These are phyloP conservation scores for Notiomystis cincta DNA, from an alignment of 2,113 vertebrate genomes.

Conservation along the genomic window DNA sequence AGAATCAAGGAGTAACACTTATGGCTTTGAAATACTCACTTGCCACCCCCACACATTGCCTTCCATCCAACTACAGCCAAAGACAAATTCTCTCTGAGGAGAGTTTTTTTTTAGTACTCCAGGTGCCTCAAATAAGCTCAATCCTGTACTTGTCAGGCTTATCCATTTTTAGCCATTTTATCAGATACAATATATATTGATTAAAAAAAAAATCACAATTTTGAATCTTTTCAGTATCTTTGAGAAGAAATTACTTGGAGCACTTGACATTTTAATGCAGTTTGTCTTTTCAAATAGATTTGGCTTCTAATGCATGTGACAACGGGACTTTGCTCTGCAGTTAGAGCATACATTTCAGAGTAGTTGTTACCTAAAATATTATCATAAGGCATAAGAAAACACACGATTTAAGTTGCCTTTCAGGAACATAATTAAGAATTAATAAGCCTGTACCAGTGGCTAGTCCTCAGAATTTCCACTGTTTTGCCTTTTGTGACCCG, in stretches of 20 bases:
- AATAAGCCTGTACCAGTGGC: conserved; percentile 82
- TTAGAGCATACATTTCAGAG: conserved; percentile 78
- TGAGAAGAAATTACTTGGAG: conserved; percentile 66
- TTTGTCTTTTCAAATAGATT: conserved; percentile 79
- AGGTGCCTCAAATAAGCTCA: not conserved
- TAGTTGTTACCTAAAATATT: conserved; percentile 85
- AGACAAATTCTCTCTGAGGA: not conserved
- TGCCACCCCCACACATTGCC: not conserved
- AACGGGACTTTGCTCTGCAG: conserved; percentile 75
- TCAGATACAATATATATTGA: conserved; percentile 17
- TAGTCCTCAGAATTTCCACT: conserved; percentile 82
- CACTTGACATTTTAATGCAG: conserved; percentile 73
- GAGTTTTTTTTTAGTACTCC: not conserved
- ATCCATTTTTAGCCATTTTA: conserved; percentile 1
- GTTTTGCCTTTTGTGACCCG: conserved; percentile 87
- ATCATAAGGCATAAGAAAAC: conserved; percentile 82
- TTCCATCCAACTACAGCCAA: not conserved
- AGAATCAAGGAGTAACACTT: conserved; percentile 14
- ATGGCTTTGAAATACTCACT: not conserved
- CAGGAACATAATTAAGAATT: conserved; percentile 88
- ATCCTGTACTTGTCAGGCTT: not conserved
- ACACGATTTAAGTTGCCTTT: conserved; percentile 85
- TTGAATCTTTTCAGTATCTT: conserved; percentile 69
- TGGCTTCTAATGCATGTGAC: conserved; percentile 75
- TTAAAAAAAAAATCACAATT: conserved; percentile 49